A percentile compares a stretch with the other conserved stretches of the same genome.
Evolutionary conservation across 2,888 invertebrate genomes (phyloP).

Genomic region (Cosmorhoe ocellata): DNA sequence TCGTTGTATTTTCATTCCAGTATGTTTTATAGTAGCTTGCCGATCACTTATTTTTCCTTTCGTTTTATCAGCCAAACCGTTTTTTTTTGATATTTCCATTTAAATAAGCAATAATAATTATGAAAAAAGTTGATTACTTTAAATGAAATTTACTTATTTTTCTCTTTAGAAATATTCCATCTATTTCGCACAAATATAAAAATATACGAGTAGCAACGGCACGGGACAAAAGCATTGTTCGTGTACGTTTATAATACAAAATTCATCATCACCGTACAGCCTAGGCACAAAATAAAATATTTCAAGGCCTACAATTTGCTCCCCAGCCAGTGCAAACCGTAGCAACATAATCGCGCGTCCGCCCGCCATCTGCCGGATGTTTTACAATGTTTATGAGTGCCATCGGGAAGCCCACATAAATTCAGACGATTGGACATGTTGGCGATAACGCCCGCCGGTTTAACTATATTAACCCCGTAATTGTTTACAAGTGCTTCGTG

Average conservation of each 20-base stretch:
- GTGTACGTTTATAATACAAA: constrained; percentile 3
- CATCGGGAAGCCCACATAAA: constrained; percentile 76
- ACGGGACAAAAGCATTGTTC: background rate
- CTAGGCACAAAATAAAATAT: constrained; percentile 20
- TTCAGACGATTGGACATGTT: constrained; percentile 66
- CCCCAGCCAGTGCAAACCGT: constrained; percentile 17
- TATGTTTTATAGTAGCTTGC: background rate
- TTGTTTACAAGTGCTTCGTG: constrained; percentile 48
- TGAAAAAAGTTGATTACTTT: too few relatives aligned
- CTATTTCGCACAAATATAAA: background rate
- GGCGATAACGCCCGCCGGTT: constrained; percentile 62
- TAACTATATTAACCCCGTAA: constrained; percentile 56
- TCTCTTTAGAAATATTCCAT: too few relatives aligned
- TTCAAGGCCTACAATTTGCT: constrained; percentile 20
- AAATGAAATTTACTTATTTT: too few relatives aligned
- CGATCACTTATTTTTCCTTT: too few relatives aligned
- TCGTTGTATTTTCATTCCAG: background rate
- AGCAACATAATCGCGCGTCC: constrained; percentile 65
- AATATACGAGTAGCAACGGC: background rate
- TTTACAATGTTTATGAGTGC: constrained; percentile 79
- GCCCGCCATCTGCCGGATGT: constrained; percentile 77
- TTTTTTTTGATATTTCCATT: too few relatives aligned
- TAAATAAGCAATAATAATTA: too few relatives aligned
- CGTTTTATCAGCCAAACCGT: too few relatives aligned
- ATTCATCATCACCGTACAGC: background rate